Percentiles rank a stretch among this genome's conserved stretches.
Conservation (phyloP, 1,140 invertebrate species). For the Drosophila mauritiana region DNA sequence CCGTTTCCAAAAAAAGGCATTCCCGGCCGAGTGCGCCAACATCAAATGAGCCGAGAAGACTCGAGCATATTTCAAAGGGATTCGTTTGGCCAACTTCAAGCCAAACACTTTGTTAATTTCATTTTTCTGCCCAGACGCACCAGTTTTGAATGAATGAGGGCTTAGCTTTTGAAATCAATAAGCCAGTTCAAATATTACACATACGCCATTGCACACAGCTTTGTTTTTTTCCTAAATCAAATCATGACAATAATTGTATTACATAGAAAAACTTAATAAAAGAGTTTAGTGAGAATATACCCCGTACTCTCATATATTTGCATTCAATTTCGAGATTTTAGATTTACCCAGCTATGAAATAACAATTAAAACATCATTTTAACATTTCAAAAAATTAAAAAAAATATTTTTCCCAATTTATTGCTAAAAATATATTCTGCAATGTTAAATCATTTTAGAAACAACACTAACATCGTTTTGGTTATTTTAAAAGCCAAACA, state of each 20-base stretch:
- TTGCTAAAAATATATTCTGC: too few species aligned
- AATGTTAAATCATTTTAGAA: too few species aligned
- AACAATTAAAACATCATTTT: too few species aligned
- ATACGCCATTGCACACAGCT: not conserved
- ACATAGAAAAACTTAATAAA: too few species aligned
- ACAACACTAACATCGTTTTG: too few species aligned
- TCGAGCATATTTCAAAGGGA: constrained; percentile 2
- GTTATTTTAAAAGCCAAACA: constrained; percentile 28
- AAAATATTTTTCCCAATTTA: too few species aligned
- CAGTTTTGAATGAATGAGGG: not conserved
- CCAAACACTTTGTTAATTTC: constrained; percentile 14
- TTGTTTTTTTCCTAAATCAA: not conserved
- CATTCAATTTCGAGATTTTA: too few species aligned
- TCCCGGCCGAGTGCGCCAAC: constrained; percentile 24
- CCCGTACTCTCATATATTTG: too few species aligned
- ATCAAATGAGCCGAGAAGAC: constrained; percentile 27
- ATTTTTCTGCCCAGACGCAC: constrained; percentile 2
- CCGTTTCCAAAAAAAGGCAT: constrained; percentile 6
- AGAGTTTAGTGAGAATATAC: too few species aligned
- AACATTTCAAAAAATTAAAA: too few species aligned
- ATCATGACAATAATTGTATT: not conserved
- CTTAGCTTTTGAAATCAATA: constrained; percentile 27
- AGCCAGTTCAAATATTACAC: constrained; percentile 32
- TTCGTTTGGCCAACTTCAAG: constrained; percentile 1
- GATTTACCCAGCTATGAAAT: too few species aligned